Conservation (phyloP, 2,113 vertebrate genomes). For the Protomyctophum bolini region DNA sequence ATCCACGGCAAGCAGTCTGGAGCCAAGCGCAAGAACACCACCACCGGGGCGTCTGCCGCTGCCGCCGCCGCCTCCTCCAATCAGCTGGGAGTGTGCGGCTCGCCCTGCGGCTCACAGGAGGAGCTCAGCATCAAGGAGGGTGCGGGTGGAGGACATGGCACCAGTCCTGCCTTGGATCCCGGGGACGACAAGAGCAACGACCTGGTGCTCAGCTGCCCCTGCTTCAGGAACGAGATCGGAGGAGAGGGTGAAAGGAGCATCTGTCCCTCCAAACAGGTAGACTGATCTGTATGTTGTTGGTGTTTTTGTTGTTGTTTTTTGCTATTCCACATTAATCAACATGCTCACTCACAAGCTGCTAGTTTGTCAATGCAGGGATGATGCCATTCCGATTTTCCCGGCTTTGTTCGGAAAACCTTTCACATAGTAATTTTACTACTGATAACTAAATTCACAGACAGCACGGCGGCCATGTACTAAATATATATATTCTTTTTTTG, state of each 20-base stretch:
- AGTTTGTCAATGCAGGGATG: too few species aligned
- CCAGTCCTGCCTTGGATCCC: constrained; percentile 87
- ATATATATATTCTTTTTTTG: too few species aligned
- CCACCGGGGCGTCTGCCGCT: constrained; percentile 94
- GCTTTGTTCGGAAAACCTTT: too few species aligned
- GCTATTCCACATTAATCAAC: too few species aligned
- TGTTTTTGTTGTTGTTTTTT: too few species aligned
- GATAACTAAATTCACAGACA: too few species aligned
- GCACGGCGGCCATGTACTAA: too few species aligned
- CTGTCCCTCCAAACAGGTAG: constrained; percentile 84
- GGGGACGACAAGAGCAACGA: constrained; percentile 98
- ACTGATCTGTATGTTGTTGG: neutral
- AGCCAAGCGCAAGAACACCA: constrained; percentile 95
- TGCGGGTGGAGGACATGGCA: constrained; percentile 47
- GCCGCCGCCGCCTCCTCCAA: constrained; percentile 85
- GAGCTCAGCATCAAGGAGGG: constrained; percentile 93
- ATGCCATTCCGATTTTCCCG: too few species aligned
- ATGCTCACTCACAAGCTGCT: too few species aligned
- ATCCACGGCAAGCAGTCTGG: constrained; percentile 89
- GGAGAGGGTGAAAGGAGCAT: constrained; percentile 95
- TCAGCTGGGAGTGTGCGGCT: constrained; percentile 86
- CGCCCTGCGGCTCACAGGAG: constrained; percentile 96
- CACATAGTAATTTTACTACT: too few species aligned
- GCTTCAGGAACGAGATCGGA: constrained; percentile 97
- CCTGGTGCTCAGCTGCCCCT: constrained; percentile 95